Percentiles rank a stretch among this genome's conserved stretches.
These are phyloP conservation scores for Periophthalmus modestus DNA, from an alignment of 2,113 vertebrate species.

Conservation along the genomic window DNA sequence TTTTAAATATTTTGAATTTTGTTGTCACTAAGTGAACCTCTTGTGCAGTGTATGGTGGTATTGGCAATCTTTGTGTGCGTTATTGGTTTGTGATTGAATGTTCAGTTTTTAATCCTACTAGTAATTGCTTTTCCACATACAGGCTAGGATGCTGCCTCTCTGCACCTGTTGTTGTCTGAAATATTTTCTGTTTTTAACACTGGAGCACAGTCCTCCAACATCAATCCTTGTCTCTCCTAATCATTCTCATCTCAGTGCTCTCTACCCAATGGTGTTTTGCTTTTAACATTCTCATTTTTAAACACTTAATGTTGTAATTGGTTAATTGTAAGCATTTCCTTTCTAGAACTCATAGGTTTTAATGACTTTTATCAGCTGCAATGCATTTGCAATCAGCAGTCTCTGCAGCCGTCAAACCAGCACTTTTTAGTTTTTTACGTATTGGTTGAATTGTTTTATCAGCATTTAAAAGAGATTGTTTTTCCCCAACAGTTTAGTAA, in stretches of 20 bases:
- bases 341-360: constrained; percentile 17
- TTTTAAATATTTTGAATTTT: constrained; percentile 65
- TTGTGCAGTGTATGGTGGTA: constrained; percentile 74
- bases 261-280: constrained; percentile 52
- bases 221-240: constrained; percentile 16
- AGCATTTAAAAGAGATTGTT: constrained; percentile 59
- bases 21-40: constrained; percentile 74
- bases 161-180: constrained; percentile 61
- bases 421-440: constrained; percentile 60
- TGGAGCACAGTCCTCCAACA: constrained; percentile 40
- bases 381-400: constrained; percentile 33
- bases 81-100: constrained; percentile 65
- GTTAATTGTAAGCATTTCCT: constrained; percentile 31
- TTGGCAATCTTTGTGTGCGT: constrained; percentile 63
- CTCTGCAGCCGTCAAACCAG: constrained; percentile 57
- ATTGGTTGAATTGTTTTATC: constrained; percentile 60
- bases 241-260: constrained; percentile 37
- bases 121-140: constrained; percentile 25
- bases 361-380: constrained; percentile 35
- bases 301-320: constrained; percentile 50
- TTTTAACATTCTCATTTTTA: constrained; percentile 53
- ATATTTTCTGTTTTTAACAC: constrained; percentile 12
- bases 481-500: constrained; percentile 56
- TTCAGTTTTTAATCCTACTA: constrained; percentile 47
- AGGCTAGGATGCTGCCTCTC: constrained; percentile 57